Base-by-base conservation (phyloP, 2,113 vertebrate species). In the Microtus ochrogaster region DNA sequence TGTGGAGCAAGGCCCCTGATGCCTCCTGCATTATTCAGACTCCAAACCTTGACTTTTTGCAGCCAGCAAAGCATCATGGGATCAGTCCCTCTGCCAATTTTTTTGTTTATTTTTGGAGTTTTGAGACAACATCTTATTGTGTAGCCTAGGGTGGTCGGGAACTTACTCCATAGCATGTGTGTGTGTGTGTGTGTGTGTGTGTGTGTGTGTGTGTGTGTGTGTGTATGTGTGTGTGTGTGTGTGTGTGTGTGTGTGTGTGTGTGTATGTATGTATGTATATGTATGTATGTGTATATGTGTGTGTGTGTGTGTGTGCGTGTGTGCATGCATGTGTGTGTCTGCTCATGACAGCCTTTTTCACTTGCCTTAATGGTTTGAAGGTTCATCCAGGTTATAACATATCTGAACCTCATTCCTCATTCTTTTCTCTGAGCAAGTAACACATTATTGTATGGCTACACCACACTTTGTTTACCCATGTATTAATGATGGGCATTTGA, bases 1-100 rank as follows among this genome's bases (percentile, higher is more conserved):
- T 61, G 39, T 65, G 24, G 16, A 61, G 1, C 21, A 2, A 66
- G 39, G 33, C 61, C 7, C 1, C 47, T 2, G 12, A 7, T 41
- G 17, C 16, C 26, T 36, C 24, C 3, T 5, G 0, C 11, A 4
- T 86, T 36, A 1, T 36, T 30, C 52, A 33, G 12, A 87, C n/a
- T 36, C 26, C 52, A 82, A 72, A 58, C 28, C n/a, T 49, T 28
- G 30, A 22, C 39, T 49, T 58, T 9, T n/a, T 12, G 2, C 1
- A 26, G 19, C 3, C 47, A 14, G 3, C 3, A 2, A 26, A 24
- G 72, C 14, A 10, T 19, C 4, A 0, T 66, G 44, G 39, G 19
- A 28, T 39, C 0, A 0, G 44, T 39, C 70, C 12, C 11, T 76
- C 12, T 86, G 24, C 28, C 26, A 49, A 21, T 72, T 87, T 72